Conservation (phyloP, 2,113 vertebrate genomes). For the Oxygymnocypris stewartii region DNA sequence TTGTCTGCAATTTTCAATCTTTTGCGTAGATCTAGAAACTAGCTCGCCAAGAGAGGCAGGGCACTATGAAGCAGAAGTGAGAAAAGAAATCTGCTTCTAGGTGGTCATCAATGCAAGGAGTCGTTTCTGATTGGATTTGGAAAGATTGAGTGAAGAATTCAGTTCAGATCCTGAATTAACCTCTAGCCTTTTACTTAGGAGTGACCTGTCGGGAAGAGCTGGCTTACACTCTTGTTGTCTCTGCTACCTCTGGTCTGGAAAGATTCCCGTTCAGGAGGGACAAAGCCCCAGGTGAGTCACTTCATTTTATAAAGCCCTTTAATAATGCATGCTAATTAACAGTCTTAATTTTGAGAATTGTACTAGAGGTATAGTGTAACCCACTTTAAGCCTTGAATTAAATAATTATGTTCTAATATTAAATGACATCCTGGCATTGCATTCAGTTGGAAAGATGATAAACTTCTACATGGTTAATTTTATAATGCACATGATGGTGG, state of each 20-base stretch:
- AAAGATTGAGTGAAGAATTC: not conserved
- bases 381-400: not conserved
- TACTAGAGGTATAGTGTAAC: not conserved
- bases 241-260: slow-evolving; percentile 96
- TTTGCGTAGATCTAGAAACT: not conserved
- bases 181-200: slow-evolving; percentile 75
- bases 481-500: not conserved
- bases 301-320: not conserved
- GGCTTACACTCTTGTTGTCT: slow-evolving; percentile 89
- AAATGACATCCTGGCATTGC: slow-evolving; percentile 11
- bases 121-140: not conserved
- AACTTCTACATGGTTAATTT: not conserved
- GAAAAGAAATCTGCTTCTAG: not conserved
- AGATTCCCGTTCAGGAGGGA: slow-evolving; percentile 92
- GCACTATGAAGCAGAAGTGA: slow-evolving; percentile 7
- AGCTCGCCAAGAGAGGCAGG: not conserved
- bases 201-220: slow-evolving; percentile 94
- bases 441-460: slow-evolving; percentile 11
- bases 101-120: not conserved
- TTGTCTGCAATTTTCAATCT: not conserved
- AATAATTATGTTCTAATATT: slow-evolving; percentile 19
- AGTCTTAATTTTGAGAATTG: not conserved
- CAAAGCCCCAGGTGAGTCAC: slow-evolving; percentile 83
- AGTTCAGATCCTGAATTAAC: slow-evolving; percentile 3
- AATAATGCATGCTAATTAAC: not conserved